Base-by-base conservation (phyloP, 2,113 vertebrate genomes). In the Oryzias javanicus region DNA sequence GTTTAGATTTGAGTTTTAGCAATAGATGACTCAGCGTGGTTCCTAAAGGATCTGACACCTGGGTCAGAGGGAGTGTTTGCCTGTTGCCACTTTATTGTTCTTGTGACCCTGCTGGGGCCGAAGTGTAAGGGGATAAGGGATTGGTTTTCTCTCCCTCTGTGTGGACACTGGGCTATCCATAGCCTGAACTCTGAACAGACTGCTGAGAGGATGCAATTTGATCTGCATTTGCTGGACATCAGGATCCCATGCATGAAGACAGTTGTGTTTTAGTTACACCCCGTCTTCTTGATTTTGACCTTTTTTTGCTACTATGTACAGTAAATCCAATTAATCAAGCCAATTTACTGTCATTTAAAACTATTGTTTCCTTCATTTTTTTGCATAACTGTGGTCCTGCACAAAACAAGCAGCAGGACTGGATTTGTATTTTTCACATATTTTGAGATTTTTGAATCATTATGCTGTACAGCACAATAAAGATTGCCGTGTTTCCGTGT, bases 41-140 rank as follows among this genome's bases (percentile, higher is more conserved):
- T 90, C 81, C 85, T 85, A 6, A 66, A 69, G 87, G 88, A 86
- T 81, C 53, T 78, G 80, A 84, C 83, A 86, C 81, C 74, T 78
- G 63, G 84, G 81, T 88, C 87, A 80, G 78, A 70, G 66, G 74
- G 75, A 79, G 78, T 86, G 82, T 80, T 74, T 60, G 64, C 76
- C 78, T 82, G 81, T 79, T 74, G 76, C 79, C 74, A 67, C 71
- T 78, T 76, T 60, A 86, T 90, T 88, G 88, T 88, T 78, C 49
- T 57, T 46, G 63, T 87, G 85, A 85, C 88, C 86, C 85, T 71
- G 78, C 77, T 48, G 59, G 81, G 83, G 82, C 78, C 60, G 14
- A 66, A 15, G 65, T 88, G 89, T 87, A 91, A 90, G 74, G 71
- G 85, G 86, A 91, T 90, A 86, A 89, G 87, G 82, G 82, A 82